Percentiles rank a stretch among this genome's conserved stretches.
Evolutionary conservation across 2,888 invertebrate species (phyloP).

Genomic region (Caenorhabditis sinica): DNA sequence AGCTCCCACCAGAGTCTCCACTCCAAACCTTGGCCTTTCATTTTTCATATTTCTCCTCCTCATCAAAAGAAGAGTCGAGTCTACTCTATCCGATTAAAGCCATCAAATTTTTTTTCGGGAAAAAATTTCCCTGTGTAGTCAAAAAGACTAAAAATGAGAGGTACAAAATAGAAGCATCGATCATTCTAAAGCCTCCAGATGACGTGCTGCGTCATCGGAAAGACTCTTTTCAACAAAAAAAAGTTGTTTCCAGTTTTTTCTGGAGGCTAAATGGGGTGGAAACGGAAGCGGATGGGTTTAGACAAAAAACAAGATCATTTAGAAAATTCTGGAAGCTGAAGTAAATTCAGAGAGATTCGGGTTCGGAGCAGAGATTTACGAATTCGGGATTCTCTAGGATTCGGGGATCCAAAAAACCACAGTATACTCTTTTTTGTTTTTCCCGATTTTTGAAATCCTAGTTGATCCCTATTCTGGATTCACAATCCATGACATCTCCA

Average conservation of each 20-base stretch:
- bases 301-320: background rate
- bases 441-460: too few species aligned
- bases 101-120: background rate
- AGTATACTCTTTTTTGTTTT: too few species aligned
- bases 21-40: slow-evolving; percentile 9
- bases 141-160: slow-evolving; percentile 6
- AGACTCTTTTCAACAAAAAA: slow-evolving; percentile 9
- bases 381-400: too few species aligned
- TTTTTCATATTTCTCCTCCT: slow-evolving; percentile 1
- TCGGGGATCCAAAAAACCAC: background rate
- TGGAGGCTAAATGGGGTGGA: slow-evolving; percentile 16
- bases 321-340: background rate
- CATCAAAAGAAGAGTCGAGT: background rate
- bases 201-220: slow-evolving; percentile 44
- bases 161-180: slow-evolving; percentile 28
- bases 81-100: slow-evolving; percentile 36
- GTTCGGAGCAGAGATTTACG: too few species aligned
- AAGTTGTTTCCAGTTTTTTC: slow-evolving; percentile 25
- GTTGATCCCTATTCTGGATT: too few species aligned
- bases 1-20: background rate
- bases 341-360: too few species aligned
- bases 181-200: slow-evolving; percentile 34
- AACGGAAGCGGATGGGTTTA: slow-evolving; percentile 5
- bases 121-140: background rate
- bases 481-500: too few species aligned